Base-by-base conservation (phyloP, 2,888 invertebrate species). In the Branchipolynoe longqiensis region DNA sequence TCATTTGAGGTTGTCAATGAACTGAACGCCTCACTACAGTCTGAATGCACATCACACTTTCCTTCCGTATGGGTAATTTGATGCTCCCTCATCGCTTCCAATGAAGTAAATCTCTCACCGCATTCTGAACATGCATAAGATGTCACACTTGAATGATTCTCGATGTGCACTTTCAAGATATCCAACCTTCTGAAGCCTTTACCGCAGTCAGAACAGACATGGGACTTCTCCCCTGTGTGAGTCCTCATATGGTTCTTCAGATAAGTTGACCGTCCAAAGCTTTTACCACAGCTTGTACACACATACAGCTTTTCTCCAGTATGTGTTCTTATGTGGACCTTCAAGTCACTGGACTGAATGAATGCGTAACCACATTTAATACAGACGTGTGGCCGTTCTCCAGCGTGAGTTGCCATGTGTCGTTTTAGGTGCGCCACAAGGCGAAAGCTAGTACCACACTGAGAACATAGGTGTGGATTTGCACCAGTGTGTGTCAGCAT, bases 141-240 rank as follows among this genome's bases (percentile, higher is more conserved):
- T 18, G 8, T 48, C 8, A 12, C 48, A 48, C 25, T 31, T 62
- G 62, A 3, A 62, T 62, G 62, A 28, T 31, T 62, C 62, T 1
- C 31, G 3, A 62, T 62, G 25, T 62, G 62, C 3, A 62, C 2
- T 25, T 2, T 3, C 2, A 31, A 62, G 2, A 25, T 62, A 25
- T 14, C 25, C 28, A 14, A 62, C 12, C 31, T 18, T 62, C 12
- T 14, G 31, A 62, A 62, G 2, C 28, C 25, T 62, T 62, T 62
- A 62, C 31, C 31, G 14, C 62, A 62, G 1, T 62, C 4, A 62
- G 4, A 28, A 62, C 28, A 62, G 18, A 2, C 8, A 62, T 62
- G 31, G 31, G 62, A 14, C 28, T 28, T 62, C 31, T 62, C 62
- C 3, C 62, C 62, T 62, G 62, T 62, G 62, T 62, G 62, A 14